Percentiles rank a stretch among this genome's conserved stretches.
phyloP scores from a whole-genome alignment of 2,113 vertebrate species.

The Polyodon spathula region DNA sequence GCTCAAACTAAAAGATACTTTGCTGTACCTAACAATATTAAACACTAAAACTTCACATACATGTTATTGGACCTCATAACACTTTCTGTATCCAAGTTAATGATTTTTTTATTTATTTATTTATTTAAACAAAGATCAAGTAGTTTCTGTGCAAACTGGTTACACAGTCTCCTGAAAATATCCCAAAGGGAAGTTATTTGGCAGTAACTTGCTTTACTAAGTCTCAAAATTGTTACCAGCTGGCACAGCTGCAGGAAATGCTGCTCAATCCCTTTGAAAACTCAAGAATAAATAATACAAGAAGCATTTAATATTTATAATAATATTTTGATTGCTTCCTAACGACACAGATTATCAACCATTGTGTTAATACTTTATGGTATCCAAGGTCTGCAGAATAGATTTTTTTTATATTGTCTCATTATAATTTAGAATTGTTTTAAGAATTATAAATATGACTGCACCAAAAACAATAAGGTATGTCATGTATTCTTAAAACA shows the following conservation, averaged over 20 bases:
- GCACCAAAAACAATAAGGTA: too few species aligned
- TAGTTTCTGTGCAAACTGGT: constrained; percentile 39
- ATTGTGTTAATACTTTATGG: too few species aligned
- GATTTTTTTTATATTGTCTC: too few species aligned
- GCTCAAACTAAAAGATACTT: too few species aligned
- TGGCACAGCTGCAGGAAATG: constrained; percentile 53
- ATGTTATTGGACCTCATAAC: too few species aligned
- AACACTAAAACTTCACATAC: too few species aligned
- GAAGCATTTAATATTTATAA: constrained; percentile 45
- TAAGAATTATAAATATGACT: too few species aligned
- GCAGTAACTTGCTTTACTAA: constrained; percentile 54
- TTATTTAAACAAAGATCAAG: constrained; percentile 41
- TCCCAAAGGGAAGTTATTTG: constrained; percentile 50
- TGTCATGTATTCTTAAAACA: too few species aligned
- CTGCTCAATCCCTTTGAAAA: constrained; percentile 52
- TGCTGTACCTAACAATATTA: too few species aligned
- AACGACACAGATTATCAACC: constrained; percentile 24
- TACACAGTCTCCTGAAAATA: constrained; percentile 49
- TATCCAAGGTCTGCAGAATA: too few species aligned
- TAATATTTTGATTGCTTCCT: constrained; percentile 42
- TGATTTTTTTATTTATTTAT: constrained; percentile 8
- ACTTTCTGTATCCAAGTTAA: too few species aligned
- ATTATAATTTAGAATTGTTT: too few species aligned
- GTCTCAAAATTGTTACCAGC: constrained; percentile 61
- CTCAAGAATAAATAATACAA: constrained; percentile 51